phyloP scores from a whole-genome alignment of 2,888 invertebrate genomes.

The Podabrus alpinus region DNA sequence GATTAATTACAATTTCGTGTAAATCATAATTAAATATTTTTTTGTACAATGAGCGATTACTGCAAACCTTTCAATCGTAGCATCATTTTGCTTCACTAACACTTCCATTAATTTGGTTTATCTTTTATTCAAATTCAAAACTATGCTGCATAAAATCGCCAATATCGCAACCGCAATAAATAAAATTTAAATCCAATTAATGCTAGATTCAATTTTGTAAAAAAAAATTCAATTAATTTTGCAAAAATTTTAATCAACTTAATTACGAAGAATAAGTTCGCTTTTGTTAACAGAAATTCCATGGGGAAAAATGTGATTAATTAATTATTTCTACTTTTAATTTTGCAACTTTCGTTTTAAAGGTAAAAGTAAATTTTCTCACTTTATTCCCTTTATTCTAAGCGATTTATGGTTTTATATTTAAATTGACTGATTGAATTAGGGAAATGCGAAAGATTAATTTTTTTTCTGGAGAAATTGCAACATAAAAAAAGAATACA shows the following conservation, averaged over 20 bases:
- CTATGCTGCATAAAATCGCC: not conserved
- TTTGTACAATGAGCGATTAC: not conserved
- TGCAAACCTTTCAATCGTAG: not conserved
- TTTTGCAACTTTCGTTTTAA: constrained; percentile 8
- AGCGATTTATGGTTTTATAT: not conserved
- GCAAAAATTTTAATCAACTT: constrained; percentile 17
- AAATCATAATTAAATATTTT: not conserved
- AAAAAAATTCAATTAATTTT: constrained; percentile 23
- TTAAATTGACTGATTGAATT: not conserved
- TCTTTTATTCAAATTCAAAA: not conserved
- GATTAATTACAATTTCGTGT: not conserved
- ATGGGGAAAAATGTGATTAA: constrained; percentile 6
- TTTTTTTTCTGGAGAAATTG: not conserved
- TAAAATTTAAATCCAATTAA: constrained; percentile 15
- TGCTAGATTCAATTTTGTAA: constrained; percentile 11
- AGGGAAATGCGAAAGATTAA: not conserved
- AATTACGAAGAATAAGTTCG: constrained; percentile 20
- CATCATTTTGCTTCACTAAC: not conserved
- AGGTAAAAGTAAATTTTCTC: not conserved
- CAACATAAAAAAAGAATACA: not conserved
- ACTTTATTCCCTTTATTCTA: not conserved
- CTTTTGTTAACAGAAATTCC: constrained; percentile 16
- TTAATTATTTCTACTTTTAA: constrained; percentile 21
- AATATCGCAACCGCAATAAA: not conserved
- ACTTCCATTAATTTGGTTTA: not conserved